phyloP scores from a whole-genome alignment of 2,888 invertebrate genomes.

The Epinotia nisella region DNA sequence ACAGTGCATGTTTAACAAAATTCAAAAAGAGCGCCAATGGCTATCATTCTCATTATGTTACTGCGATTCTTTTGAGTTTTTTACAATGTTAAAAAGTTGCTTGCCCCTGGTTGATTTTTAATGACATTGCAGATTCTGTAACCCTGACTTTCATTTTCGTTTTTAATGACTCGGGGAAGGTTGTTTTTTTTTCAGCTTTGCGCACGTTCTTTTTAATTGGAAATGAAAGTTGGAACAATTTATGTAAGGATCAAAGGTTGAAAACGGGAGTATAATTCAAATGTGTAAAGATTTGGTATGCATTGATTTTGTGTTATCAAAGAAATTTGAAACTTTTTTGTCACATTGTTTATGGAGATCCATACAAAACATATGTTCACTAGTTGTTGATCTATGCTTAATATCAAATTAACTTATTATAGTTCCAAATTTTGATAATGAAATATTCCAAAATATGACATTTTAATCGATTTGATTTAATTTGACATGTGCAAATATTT shows the following conservation, averaged over 20 bases:
- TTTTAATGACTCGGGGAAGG: not conserved
- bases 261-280: not conserved
- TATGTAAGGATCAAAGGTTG: not conserved
- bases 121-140: not conserved
- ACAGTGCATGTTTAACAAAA: slow-evolving; percentile 29
- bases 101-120: not conserved
- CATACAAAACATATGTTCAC: not conserved
- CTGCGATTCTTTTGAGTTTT: not conserved
- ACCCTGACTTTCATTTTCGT: not conserved
- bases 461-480: no score
- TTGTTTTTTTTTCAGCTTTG: not conserved
- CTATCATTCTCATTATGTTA: not conserved
- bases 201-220: not conserved
- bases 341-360: not conserved
- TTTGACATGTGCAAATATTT: no score
- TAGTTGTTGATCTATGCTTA: not conserved
- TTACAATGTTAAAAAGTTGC: not conserved
- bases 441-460: no score
- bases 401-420: not conserved
- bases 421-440: no score
- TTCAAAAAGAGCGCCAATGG: slow-evolving; percentile 3
- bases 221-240: not conserved
- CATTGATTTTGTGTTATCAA: not conserved
- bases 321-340: no score
- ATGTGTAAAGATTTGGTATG: not conserved